Evolutionary conservation across 2,113 vertebrate genomes (phyloP), one percentile per base, ranked within the genome.

Genomic region (Macaca nemestrina): DNA sequence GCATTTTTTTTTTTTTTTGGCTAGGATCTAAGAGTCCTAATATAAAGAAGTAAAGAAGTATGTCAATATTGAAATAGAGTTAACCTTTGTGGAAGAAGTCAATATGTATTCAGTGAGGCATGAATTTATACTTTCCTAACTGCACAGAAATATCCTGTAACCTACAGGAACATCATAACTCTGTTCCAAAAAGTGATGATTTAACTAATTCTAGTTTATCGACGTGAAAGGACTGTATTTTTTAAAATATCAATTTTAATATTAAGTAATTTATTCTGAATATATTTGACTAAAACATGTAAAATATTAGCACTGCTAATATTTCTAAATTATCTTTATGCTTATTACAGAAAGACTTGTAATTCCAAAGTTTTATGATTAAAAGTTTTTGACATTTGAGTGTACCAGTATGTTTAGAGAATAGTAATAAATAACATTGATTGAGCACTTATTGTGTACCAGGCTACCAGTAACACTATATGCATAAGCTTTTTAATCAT

Each of bases 61-160:
- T 68, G 72, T 90, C 64, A 94, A 55, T 97, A 93, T 94, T 95
- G 57, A 97, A 89, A 81, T 90, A 95, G 73, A 85, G 78, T 94
- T 97, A 92, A 88, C 64, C 40, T 94, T 97, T 88, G 67, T 38
- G 18, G 45, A 80, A 76, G 38, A 97, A 85, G 67, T 96, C 64
- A 96, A 73, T 93, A 94, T 94, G 50, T 96, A 90, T 78, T 93
- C 50, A 94, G 45, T 76, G 14, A 50, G 1, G 4, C 20, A 73
- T 95, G 64, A 43, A 92, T 95, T 80, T 95, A 72, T 8, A 75
- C 1, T 72, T 87, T 68, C 25, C 10, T 75, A 80, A 48, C 59
- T 85, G 23, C 25, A 59, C 11, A 87, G 16, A 94, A 97, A 96
- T 93, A 78, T 48, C 43, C 13, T 87, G 6, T 93, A 92, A 92